These are phyloP conservation scores for Oscheius sp. DNA, from an alignment of 2,888 invertebrate genomes.

Conservation along the genomic window DNA sequence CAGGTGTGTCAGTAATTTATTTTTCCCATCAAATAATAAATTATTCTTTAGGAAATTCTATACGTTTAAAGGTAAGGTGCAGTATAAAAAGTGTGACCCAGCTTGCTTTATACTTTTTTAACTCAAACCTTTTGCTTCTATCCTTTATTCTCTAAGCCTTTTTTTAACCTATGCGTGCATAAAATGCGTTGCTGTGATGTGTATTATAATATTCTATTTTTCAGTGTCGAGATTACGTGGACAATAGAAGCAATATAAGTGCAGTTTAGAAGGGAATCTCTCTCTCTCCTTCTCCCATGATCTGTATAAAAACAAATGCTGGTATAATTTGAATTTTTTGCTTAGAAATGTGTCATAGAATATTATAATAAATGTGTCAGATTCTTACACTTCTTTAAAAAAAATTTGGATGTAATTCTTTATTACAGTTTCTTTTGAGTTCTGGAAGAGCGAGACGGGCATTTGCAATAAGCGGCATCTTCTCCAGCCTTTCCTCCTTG, in stretches of 20 bases:
- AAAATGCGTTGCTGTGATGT: conserved; percentile 2
- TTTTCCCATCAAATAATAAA: background rate
- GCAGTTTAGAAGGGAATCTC: conserved; percentile 16
- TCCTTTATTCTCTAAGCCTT: background rate
- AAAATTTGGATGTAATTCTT: background rate
- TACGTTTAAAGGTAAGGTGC: conserved; percentile 33
- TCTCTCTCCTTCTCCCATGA: background rate
- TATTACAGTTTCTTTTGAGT: conserved; percentile 6
- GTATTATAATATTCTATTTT: background rate
- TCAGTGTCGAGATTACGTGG: conserved; percentile 27
- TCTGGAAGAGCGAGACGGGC: conserved; percentile 43
- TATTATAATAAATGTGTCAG: background rate
- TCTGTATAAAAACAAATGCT: conserved; percentile 25
- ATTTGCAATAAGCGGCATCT: conserved; percentile 60
- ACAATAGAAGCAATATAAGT: conserved; percentile 26
- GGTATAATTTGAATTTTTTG: conserved; percentile 6
- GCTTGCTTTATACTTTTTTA: conserved; percentile 6
- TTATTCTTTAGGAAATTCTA: conserved; percentile 26
- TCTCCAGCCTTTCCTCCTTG: conserved; percentile 58
- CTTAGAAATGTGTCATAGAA: conserved; percentile 32
- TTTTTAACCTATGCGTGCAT: conserved; percentile 22
- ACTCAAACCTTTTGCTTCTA: conserved; percentile 18
- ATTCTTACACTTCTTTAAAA: background rate
- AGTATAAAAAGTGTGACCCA: conserved; percentile 19
- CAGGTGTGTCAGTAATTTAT: conserved; percentile 11